These are phyloP conservation scores for Phortica magna DNA, from an alignment of 2,888 invertebrate genomes.

Conservation along the genomic window DNA sequence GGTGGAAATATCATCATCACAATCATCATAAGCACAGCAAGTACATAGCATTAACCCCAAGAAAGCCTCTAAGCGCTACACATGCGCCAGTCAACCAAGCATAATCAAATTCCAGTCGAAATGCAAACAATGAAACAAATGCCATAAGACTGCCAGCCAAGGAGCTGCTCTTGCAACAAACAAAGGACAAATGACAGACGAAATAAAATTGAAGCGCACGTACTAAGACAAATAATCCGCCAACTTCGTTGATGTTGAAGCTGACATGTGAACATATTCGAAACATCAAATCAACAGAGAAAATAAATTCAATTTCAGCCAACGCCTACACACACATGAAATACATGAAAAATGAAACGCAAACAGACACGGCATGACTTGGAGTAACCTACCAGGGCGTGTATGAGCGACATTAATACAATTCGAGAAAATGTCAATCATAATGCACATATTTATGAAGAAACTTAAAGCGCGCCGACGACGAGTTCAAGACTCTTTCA, in stretches of 20 bases:
- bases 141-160: slow-evolving; percentile 43
- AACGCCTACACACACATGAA: slow-evolving; percentile 11
- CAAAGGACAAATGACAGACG: not conserved
- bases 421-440: slow-evolving; percentile 72
- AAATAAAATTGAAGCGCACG: slow-evolving; percentile 13
- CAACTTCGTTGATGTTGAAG: not conserved
- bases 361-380: slow-evolving; percentile 7
- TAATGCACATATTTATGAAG: slow-evolving; percentile 33
- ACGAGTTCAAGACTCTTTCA: not conserved
- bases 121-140: slow-evolving; percentile 55
- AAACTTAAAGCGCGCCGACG: slow-evolving; percentile 2
- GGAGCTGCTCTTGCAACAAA: no score
- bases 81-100: not conserved
- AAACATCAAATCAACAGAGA: slow-evolving; percentile 19
- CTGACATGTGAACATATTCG: slow-evolving; percentile 12
- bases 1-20: no score
- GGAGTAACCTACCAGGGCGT: slow-evolving; percentile 16
- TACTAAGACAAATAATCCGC: slow-evolving; percentile 22
- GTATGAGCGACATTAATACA: slow-evolving; percentile 73
- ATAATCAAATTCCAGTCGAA: slow-evolving; percentile 56
- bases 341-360: slow-evolving; percentile 20
- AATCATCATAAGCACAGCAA: not conserved
- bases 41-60: not conserved
- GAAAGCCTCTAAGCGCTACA: not conserved
- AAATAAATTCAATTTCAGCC: slow-evolving; percentile 26